phyloP scores from a whole-genome alignment of 2,113 vertebrate species.

The Gambusia holbrooki region DNA sequence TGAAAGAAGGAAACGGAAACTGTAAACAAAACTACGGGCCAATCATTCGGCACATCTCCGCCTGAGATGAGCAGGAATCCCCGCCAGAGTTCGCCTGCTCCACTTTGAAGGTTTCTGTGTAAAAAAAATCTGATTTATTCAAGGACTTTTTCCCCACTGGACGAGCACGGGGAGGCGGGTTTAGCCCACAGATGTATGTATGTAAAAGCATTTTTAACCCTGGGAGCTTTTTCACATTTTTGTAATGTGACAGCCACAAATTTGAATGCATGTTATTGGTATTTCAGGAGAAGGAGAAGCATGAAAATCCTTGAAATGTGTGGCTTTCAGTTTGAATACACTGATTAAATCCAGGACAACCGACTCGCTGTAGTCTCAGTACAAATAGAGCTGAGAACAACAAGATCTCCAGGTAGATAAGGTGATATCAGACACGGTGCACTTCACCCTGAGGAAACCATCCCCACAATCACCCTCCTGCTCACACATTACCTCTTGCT shows the following conservation, averaged over 20 bases:
- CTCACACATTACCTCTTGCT: too few species aligned
- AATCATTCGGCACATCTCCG: constrained; percentile 45
- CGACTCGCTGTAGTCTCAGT: too few species aligned
- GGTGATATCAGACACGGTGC: too few species aligned
- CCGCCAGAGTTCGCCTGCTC: constrained; percentile 8
- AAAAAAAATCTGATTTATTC: constrained; percentile 42
- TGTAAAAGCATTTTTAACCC: not conserved
- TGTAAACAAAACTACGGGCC: constrained; percentile 52
- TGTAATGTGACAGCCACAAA: not conserved
- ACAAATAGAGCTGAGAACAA: too few species aligned
- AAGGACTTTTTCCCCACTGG: not conserved
- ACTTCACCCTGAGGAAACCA: too few species aligned
- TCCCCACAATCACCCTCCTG: too few species aligned
- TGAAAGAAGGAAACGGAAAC: constrained; percentile 5
- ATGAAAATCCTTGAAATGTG: not conserved
- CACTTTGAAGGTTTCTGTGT: constrained; percentile 21
- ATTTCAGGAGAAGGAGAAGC: not conserved
- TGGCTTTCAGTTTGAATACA: not conserved
- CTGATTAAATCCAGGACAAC: not conserved
- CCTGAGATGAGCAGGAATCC: constrained; percentile 25
- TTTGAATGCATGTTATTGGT: not conserved
- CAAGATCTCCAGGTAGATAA: too few species aligned
- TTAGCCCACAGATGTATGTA: not conserved
- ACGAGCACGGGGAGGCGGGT: constrained; percentile 5
- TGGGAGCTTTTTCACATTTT: not conserved